Evolutionary conservation across 1,140 invertebrate species (phyloP).

Genomic region (Drosophila athabasca): DNA sequence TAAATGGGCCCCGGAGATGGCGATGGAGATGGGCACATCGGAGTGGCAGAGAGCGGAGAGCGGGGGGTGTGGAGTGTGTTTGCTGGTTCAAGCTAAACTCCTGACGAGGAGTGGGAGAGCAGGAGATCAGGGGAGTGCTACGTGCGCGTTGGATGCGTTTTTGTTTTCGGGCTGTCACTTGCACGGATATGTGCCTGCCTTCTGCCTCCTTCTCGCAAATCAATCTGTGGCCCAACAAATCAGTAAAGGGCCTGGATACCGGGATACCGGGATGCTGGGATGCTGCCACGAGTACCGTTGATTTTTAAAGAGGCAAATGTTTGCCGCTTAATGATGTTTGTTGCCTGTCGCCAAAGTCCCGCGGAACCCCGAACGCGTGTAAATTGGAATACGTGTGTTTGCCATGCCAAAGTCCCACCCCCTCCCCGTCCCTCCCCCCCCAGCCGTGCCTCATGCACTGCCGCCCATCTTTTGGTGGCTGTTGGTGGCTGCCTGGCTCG

Average conservation of each 20-base stretch:
- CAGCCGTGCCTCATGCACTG: no score
- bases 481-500: not conserved
- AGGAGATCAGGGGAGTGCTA: constrained; percentile 5
- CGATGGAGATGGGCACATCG: not conserved
- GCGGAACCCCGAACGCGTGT: constrained; percentile 39
- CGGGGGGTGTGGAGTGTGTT: constrained; percentile 26
- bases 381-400: constrained; percentile 57
- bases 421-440: no score
- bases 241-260: not conserved
- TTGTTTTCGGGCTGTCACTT: constrained; percentile 45
- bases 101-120: not conserved
- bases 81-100: constrained; percentile 47
- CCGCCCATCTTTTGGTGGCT: not conserved
- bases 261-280: not conserved
- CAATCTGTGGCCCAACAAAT: constrained; percentile 41
- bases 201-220: constrained; percentile 35
- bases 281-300: no score
- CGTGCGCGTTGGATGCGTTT: constrained; percentile 31
- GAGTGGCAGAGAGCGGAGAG: not conserved
- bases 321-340: constrained; percentile 64
- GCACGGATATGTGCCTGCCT: constrained; percentile 20
- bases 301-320: constrained; percentile 37
- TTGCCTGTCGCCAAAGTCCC: constrained; percentile 38
- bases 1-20: constrained; percentile 14
- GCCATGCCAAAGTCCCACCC: not conserved